phyloP scores from a whole-genome alignment of 2,797 vertebrate genomes.

The Meriones psammophilus region DNA sequence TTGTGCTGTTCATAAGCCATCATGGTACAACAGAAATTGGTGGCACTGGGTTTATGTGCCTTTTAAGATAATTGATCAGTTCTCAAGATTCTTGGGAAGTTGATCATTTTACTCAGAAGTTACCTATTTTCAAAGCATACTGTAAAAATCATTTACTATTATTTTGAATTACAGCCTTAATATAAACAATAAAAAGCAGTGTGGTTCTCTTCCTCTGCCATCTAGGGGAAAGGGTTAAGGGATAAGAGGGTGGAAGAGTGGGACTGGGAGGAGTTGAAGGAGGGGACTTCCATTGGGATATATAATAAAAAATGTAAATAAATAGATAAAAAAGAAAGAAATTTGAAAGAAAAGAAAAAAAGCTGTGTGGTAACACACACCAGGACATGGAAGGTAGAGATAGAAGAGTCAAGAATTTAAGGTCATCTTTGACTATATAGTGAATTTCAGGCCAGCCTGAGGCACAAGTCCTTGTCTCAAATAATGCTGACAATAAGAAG shows the following conservation, averaged over 20 bases:
- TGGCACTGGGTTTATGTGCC: background rate
- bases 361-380: no score
- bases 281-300: no score
- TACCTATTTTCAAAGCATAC: background rate
- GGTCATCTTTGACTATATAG: no score
- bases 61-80: background rate
- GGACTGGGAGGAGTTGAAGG: no score
- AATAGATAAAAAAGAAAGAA: no score
- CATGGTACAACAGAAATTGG: background rate
- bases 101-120: background rate
- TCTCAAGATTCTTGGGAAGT: background rate
- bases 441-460: background rate
- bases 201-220: no score
- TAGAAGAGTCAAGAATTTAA: background rate
- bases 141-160: background rate
- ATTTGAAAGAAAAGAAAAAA: no score
- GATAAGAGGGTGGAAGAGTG: no score
- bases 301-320: no score
- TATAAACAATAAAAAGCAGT: background rate
- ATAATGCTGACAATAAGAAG: background rate
- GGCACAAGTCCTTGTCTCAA: background rate
- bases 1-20: background rate
- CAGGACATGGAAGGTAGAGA: no score
- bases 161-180: background rate
- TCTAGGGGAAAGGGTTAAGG: no score